A percentile compares a stretch with the other conserved stretches of the same genome.
phyloP scores from a whole-genome alignment of 1,140 invertebrate genomes.

The Eufriesea mexicana region DNA sequence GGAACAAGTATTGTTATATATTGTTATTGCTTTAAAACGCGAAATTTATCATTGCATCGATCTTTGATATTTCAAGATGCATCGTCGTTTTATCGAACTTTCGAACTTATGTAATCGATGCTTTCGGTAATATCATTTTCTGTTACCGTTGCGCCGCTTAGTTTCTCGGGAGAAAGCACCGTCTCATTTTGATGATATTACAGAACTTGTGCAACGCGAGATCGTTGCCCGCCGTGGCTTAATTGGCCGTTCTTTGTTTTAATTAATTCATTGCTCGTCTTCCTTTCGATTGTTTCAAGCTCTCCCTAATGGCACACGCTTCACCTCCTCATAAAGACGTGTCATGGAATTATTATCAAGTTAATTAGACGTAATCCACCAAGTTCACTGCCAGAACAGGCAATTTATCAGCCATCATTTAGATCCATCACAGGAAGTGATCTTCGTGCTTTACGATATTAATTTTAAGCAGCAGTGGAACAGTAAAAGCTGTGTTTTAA shows the following conservation, averaged over 20 bases:
- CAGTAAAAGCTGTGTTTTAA: too few species aligned
- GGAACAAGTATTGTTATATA: neutral
- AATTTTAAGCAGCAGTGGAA: neutral
- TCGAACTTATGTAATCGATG: constrained; percentile 30
- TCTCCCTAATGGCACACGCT: constrained; percentile 1
- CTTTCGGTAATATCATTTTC: constrained; percentile 39
- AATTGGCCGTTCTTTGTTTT: constrained; percentile 42
- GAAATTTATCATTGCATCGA: neutral
- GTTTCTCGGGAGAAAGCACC: constrained; percentile 14
- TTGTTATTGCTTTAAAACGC: neutral
- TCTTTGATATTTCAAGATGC: neutral
- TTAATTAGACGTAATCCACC: constrained; percentile 13
- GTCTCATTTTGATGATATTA: constrained; percentile 37
- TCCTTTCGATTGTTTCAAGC: constrained; percentile 29
- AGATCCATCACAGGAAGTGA: neutral
- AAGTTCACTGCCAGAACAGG: constrained; percentile 9
- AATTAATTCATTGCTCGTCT: constrained; percentile 30
- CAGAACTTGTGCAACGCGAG: constrained; percentile 31
- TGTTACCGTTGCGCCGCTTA: neutral
- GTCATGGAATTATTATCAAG: neutral
- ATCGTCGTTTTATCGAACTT: constrained; percentile 13
- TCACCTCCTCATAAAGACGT: neutral
- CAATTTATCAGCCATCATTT: neutral
- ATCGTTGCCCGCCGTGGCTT: constrained; percentile 27
- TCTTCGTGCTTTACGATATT: neutral